phyloP scores from a whole-genome alignment of 2,888 invertebrate genomes.

The Leuctra nigra region DNA sequence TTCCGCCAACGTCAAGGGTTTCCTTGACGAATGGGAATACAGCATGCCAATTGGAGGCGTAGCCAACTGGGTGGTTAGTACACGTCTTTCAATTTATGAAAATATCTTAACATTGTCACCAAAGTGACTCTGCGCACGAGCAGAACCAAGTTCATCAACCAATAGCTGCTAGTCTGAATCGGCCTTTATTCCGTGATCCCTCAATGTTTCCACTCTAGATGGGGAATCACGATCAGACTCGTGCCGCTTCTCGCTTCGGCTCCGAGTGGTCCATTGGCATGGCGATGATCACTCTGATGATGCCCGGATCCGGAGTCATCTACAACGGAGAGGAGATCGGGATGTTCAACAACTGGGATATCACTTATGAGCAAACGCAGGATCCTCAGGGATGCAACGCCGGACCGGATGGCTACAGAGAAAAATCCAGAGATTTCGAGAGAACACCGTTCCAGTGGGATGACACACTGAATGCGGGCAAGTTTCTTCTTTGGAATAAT shows the following conservation, averaged over 20 bases:
- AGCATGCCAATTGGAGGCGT: conserved; percentile 50
- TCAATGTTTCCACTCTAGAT: conserved; percentile 37
- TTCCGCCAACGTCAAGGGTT: conserved; percentile 45
- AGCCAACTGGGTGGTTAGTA: conserved; percentile 61
- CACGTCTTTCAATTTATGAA: too few relatives aligned
- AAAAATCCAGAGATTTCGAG: conserved; percentile 31
- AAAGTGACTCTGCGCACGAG: not conserved
- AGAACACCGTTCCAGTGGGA: conserved; percentile 37
- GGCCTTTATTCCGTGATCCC: too few relatives aligned
- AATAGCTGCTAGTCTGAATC: too few relatives aligned
- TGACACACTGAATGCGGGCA: conserved; percentile 15
- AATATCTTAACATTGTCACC: too few relatives aligned
- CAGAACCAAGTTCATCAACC: not conserved
- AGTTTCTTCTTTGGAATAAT: not conserved
- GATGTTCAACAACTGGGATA: conserved; percentile 53
- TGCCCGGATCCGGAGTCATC: conserved; percentile 72
- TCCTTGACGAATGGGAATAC: conserved; percentile 51
- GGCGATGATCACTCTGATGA: conserved; percentile 58
- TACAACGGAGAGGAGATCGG: conserved; percentile 85
- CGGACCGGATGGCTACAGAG: conserved; percentile 9
- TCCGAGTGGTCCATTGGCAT: conserved; percentile 57
- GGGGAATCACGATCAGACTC: conserved; percentile 61
- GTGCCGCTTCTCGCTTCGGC: conserved; percentile 54
- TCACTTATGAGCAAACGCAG: conserved; percentile 54
- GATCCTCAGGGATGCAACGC: conserved; percentile 53